These are phyloP conservation scores for Orestias chungarensis DNA, from an alignment of 2,797 vertebrate species.

Conservation along the genomic window DNA sequence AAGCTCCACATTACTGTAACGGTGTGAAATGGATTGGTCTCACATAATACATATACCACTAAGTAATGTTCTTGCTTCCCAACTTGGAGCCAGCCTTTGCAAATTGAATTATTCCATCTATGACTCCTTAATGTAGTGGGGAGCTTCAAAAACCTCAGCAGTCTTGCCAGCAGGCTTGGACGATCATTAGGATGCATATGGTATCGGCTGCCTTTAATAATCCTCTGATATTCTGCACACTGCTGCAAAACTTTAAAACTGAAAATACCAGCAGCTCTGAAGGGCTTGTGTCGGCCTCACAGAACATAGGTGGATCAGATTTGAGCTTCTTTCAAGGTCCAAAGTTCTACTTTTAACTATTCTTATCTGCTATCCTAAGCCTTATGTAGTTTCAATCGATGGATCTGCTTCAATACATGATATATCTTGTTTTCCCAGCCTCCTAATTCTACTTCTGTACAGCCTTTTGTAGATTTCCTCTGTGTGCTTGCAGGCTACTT, in stretches of 20 bases:
- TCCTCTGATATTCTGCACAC: conserved; percentile 72
- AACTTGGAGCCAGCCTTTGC: conserved; percentile 32
- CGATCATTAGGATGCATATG: conserved; percentile 64
- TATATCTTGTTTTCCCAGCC: neutral
- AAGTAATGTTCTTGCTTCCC: conserved; percentile 42
- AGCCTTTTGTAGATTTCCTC: conserved; percentile 16
- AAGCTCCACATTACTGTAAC: conserved; percentile 22
- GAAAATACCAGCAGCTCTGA: conserved; percentile 52
- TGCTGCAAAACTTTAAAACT: conserved; percentile 38
- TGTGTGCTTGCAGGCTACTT: conserved; percentile 26
- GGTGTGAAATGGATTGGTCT: conserved; percentile 41
- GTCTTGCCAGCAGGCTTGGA: conserved; percentile 56
- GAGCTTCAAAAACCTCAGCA: conserved; percentile 36
- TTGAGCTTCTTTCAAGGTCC: neutral
- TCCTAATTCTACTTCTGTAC: neutral
- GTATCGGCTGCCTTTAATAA: conserved; percentile 55
- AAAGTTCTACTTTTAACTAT: neutral
- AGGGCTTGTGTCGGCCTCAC: conserved; percentile 51
- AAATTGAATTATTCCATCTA: conserved; percentile 62
- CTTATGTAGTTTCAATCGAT: conserved; percentile 3
- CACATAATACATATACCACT: conserved; percentile 25
- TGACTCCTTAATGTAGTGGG: conserved; percentile 46
- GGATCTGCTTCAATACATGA: conserved; percentile 9
- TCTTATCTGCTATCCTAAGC: neutral
- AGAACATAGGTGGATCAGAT: conserved; percentile 11